Evolutionary conservation across 2,113 vertebrate genomes (phyloP), one percentile per base, ranked within the genome.

Genomic region (Lepisosteus osseus): DNA sequence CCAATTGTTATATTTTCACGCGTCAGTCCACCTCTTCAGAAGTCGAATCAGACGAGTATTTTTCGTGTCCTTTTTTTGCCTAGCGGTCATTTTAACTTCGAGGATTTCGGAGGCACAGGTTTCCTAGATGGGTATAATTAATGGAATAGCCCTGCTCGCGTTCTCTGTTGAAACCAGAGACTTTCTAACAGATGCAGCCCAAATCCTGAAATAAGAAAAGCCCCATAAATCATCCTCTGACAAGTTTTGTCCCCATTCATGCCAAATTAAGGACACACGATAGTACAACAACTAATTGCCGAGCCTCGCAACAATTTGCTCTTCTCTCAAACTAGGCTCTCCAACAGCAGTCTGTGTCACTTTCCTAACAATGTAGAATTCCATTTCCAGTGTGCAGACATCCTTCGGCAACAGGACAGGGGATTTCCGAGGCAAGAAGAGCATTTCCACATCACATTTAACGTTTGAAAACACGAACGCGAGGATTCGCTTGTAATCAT

Each of bases 211-310:
- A 51, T 15, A 13, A 6, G 54, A 59, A 69, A 59, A 12, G n/a
- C 57, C 43, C 17, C 57, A 70, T 70, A 59, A 59, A 62, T 70
- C 69, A 70, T 41, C 41, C 55, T 45, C 43, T 70, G 69, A 70
- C 69, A 61, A 61, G 59, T 45, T 41, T 51, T 57, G 57, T 45
- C 57, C 14, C 69, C 45, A 70, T 70, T 70, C 69, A 70, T 61
- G 57, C 43, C 41, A 62, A 61, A 70, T 70, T 70, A 62, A 62
- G 69, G 69, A 17, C 69, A 70, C 69, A 57, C 69, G 59, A 69
- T 69, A 55, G 54, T 29, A 64, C 62, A 59, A 64, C 62, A 59
- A 64, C 62, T 64, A 64, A 64, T 59, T 69, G 54, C 68, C 68
- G 43, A 69, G 68, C 68, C 51, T 43, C 54, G 7, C 6, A 64